A percentile compares a stretch with the other conserved stretches of the same genome.
Conservation (phyloP, 2,113 vertebrate genomes). For the Danio rerio region GRCz12tu NC_133190.1:30795001-30795500, state of each 20-base stretch:
- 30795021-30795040: background rate
- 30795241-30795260: slow-evolving; percentile 49
- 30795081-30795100: slow-evolving; percentile 1
- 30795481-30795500: background rate
- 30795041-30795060: background rate
- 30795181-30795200: slow-evolving; percentile 53
- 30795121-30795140: slow-evolving; percentile 11
- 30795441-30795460: slow-evolving; percentile 29
- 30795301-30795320: slow-evolving; percentile 39
- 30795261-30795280: background rate
- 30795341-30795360: slow-evolving; percentile 30
- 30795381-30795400: slow-evolving; percentile 37
- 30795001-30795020: background rate
- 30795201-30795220: slow-evolving; percentile 54
- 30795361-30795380: slow-evolving; percentile 14
- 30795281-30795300: slow-evolving; percentile 39
- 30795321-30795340: slow-evolving; percentile 27
- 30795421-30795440: slow-evolving; percentile 47
- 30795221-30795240: slow-evolving; percentile 61
- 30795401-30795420: slow-evolving; percentile 36
- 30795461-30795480: background rate
- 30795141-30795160: slow-evolving; percentile 22
- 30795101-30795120: background rate
- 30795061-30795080: background rate
- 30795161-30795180: slow-evolving; percentile 39